phyloP scores from a whole-genome alignment of 2,113 vertebrate genomes.

The Pitta sordida region DNA sequence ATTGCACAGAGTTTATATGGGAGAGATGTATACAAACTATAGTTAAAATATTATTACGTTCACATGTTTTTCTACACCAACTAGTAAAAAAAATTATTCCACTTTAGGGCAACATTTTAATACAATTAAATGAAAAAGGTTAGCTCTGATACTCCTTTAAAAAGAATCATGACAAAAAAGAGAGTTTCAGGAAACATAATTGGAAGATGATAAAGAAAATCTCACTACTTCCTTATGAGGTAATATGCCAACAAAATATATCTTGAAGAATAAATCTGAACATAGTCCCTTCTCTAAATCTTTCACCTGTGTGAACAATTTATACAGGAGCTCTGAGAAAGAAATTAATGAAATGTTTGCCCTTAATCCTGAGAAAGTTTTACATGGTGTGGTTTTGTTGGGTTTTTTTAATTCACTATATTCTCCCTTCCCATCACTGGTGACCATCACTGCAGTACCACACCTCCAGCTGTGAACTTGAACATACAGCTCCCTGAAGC shows the following conservation, averaged over 20 bases:
- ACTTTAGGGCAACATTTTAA: conserved; percentile 72
- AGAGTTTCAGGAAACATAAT: conserved; percentile 34
- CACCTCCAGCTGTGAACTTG: conserved; percentile 32
- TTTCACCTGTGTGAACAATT: conserved; percentile 13
- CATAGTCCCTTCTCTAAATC: not conserved
- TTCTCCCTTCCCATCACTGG: conserved; percentile 3
- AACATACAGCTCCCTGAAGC: conserved; percentile 17
- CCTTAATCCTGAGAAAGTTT: not conserved
- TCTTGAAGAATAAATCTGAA: not conserved
- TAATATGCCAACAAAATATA: conserved; percentile 1
- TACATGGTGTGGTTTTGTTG: not conserved
- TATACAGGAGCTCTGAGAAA: not conserved
- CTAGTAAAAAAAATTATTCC: conserved; percentile 66
- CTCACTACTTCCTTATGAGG: not conserved
- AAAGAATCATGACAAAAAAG: conserved; percentile 64
- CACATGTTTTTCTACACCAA: conserved; percentile 67
- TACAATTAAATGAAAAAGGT: conserved; percentile 72
- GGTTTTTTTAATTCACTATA: not conserved
- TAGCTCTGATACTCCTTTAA: conserved; percentile 63
- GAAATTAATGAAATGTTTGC: not conserved
- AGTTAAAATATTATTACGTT: conserved; percentile 73
- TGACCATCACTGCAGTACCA: conserved; percentile 3
- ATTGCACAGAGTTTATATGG: conserved; percentile 68
- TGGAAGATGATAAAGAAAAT: conserved; percentile 25
- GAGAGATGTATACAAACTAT: conserved; percentile 65